These are phyloP conservation scores for Muscicapa comitata DNA, from an alignment of 2,797 vertebrate genomes.

Conservation along the genomic window DNA sequence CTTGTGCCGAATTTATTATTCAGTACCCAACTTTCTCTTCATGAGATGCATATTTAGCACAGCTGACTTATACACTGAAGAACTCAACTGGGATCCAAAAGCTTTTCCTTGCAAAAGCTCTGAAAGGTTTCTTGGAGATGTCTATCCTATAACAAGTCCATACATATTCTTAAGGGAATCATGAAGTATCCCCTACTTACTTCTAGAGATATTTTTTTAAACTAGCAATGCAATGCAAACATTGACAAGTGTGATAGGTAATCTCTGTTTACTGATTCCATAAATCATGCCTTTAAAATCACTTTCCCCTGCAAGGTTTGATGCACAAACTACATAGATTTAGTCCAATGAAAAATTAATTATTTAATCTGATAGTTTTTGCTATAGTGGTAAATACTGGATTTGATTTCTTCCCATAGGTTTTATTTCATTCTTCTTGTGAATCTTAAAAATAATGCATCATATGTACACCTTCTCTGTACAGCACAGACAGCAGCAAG, in stretches of 20 bases:
- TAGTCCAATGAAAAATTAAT: not conserved
- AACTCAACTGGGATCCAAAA: not conserved
- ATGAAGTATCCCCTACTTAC: not conserved
- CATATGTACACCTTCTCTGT: not conserved
- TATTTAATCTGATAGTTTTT: not conserved
- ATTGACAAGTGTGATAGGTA: not conserved
- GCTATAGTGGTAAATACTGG: not conserved
- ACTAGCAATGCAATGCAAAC: not conserved
- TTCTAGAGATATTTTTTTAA: not conserved
- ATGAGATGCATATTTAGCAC: constrained; percentile 7
- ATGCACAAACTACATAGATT: not conserved
- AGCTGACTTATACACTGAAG: not conserved
- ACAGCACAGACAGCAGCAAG: not conserved
- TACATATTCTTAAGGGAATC: not conserved
- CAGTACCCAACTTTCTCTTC: constrained; percentile 10
- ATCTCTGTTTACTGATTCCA: not conserved
- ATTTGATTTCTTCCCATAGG: not conserved
- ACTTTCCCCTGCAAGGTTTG: not conserved
- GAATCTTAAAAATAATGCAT: not conserved
- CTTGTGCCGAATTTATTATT: constrained; percentile 47
- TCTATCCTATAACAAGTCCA: not conserved
- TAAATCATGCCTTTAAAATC: not conserved
- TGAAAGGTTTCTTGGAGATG: not conserved
- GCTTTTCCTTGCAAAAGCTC: not conserved
- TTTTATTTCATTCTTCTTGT: not conserved